A percentile compares a stretch with the other conserved stretches of the same genome.
Evolutionary conservation across 2,797 vertebrate genomes (phyloP).

Genomic region (Siniperca scherzeri): DNA sequence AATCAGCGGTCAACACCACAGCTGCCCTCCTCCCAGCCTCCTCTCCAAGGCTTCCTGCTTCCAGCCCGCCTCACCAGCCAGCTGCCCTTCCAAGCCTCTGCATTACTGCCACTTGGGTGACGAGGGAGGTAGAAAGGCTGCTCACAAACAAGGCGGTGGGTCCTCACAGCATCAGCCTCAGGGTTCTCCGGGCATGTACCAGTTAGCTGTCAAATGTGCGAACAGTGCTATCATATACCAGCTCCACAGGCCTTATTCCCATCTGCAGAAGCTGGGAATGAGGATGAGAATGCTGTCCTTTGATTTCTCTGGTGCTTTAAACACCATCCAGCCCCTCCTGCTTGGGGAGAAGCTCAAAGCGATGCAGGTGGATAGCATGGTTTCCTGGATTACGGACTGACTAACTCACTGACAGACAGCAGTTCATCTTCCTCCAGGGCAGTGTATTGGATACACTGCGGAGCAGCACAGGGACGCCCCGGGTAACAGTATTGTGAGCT

Average conservation of each 20-base stretch:
- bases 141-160: slow-evolving; percentile 14
- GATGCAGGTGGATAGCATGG: slow-evolving; percentile 41
- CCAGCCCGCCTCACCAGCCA: slow-evolving; percentile 14
- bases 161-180: slow-evolving; percentile 38
- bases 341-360: slow-evolving; percentile 53
- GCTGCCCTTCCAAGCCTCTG: slow-evolving; percentile 32
- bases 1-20: slow-evolving; percentile 31
- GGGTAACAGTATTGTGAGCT: slow-evolving; percentile 54
- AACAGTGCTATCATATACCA: slow-evolving; percentile 59
- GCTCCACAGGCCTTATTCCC: slow-evolving; percentile 52
- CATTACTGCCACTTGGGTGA: slow-evolving; percentile 33
- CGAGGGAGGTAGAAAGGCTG: slow-evolving; percentile 19
- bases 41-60: slow-evolving; percentile 8
- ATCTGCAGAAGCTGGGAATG: slow-evolving; percentile 45
- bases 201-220: slow-evolving; percentile 51
- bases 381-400: slow-evolving; percentile 51
- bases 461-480: slow-evolving; percentile 18
- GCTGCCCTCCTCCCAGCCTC: slow-evolving; percentile 3
- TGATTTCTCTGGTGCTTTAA: slow-evolving; percentile 63
- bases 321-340: slow-evolving; percentile 44
- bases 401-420: slow-evolving; percentile 47
- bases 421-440: slow-evolving; percentile 65
- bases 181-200: slow-evolving; percentile 23
- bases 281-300: slow-evolving; percentile 48
- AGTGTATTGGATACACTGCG: slow-evolving; percentile 37